Evolutionary conservation across 2,113 vertebrate genomes (phyloP), one percentile per base, ranked within the genome.

Genomic region (Hyla sarda): DNA sequence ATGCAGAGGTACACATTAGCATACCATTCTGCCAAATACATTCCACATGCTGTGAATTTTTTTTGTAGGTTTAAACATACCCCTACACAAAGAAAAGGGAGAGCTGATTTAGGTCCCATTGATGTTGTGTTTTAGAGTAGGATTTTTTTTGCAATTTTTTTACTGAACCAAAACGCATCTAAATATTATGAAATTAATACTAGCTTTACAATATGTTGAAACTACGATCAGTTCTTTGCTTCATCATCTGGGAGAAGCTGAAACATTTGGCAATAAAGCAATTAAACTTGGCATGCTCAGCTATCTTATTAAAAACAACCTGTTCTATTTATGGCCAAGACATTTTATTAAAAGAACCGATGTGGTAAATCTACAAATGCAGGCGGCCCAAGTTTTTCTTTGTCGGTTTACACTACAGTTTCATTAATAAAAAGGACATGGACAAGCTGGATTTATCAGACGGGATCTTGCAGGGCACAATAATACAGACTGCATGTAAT

Each of bases 341-440:
- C 17, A 34, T 75, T 84, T 84, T 76, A 84, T 67, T 85, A 67
- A 32, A 78, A 85, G 83, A 65, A 47, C 73, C 32, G 30, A 60
- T 30, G 58, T 67, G 16, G 28, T n/a, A 78, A 85, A 34, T 32
- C 13, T 71, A 41, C 65, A 28, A 41, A 5, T 16, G 28, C 23
- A 41, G 37, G 45, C 21, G 2, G 32, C 30, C 65, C 34, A 1
- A 1, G 32, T 16, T 30, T 12, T 30, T 67, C 60, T 12, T 6
- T 23, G 6, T 71, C 65, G 3, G 13, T 21, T 72, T 37, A 34
- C 1, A 5, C 5, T 72, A 16, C 21, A 19, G 2, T 2, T 41
- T 72, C 34, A 72, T 72, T 72, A 34, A 32, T 32, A 69, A 34
- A 25, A n/a, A 10, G 7, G 23, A 12, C 10, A 60, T 0, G 1